Base-by-base conservation (phyloP, 2,797 vertebrate genomes). In the Chaetophractus vellerosus region DNA sequence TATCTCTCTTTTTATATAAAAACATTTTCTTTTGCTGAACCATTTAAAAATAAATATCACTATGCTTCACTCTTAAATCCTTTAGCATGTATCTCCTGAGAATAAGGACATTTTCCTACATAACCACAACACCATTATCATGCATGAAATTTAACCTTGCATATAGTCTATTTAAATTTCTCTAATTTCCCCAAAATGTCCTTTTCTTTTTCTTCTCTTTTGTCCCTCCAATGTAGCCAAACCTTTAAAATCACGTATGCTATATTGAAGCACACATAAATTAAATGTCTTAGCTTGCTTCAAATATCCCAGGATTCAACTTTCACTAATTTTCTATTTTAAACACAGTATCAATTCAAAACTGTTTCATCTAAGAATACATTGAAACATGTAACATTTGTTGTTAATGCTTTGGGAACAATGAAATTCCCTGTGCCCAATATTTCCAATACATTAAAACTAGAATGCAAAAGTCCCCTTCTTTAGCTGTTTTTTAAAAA, bases 321-420 rank as follows among this genome's bases (percentile, higher is more conserved):
- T 94, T 85, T 50, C 33, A 81, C 66, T 90, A 81, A 61, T 80
- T 84, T 71, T 88, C n/a, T 81, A 50, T 92, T 92, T 88, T 28
- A 66, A 90, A 81, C 28, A 23, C 92, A 92, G 68, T 38, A 28
- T 8, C 33, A 63, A 57, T 84, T 93, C 52, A 85, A 16, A 59
- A 81, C 1, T 15, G 26, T 79, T 71, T 82, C 41, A 80, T 83
- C 55, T 95, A 64, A 85, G 18, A 19, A 82, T 88, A 85, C 68
- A 88, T 91, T 85, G 36, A 91, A 91, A 86, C 28, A 28, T 55
- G n/a, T 31, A 41, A 69, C 18, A 59, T 92, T 78, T 79, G 76
- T 28, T 12, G 4, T 92, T 94, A 90, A 88, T 90, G 57, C 21
- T 63, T 93, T 89, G 66, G 59, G 2, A 90, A 45, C 36, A 79